These are phyloP conservation scores for Penelope pileata DNA, from an alignment of 2,113 vertebrate species.

Conservation along the genomic window DNA sequence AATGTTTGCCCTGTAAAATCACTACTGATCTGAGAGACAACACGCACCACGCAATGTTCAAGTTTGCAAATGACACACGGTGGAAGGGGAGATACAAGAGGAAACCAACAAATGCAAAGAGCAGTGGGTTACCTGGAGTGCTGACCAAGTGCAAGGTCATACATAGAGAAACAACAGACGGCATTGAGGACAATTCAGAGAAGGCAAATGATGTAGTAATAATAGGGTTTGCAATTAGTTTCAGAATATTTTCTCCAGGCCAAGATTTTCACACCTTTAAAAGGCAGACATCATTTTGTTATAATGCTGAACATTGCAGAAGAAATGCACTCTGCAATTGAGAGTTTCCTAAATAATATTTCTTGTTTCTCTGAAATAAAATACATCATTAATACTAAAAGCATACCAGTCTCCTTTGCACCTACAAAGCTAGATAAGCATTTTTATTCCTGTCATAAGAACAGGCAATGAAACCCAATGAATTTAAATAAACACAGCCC, in stretches of 20 bases:
- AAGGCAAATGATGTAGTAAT: not conserved
- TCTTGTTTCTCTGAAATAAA: not conserved
- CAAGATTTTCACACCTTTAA: not conserved
- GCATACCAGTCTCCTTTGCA: not conserved
- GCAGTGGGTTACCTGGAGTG: not conserved
- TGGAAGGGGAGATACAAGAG: not conserved
- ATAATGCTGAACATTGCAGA: not conserved
- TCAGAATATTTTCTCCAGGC: not conserved
- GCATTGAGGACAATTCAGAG: not conserved
- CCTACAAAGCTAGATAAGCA: not conserved
- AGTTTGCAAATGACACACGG: not conserved
- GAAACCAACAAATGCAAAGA: not conserved
- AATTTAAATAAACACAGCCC: not conserved
- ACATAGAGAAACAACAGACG: not conserved
- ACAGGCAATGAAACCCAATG: not conserved
- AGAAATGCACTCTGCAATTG: not conserved
- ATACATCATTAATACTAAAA: not conserved
- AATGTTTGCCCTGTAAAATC: not conserved
- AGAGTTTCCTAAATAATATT: not conserved
- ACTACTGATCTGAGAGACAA: not conserved
- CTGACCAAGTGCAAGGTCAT: not conserved
- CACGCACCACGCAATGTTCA: not conserved
- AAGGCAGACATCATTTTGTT: not conserved
- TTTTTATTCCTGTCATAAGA: not conserved
- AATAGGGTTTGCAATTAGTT: not conserved